These are phyloP conservation scores for Aporophyla lueneburgensis DNA, from an alignment of 2,888 invertebrate genomes.

Conservation along the genomic window DNA sequence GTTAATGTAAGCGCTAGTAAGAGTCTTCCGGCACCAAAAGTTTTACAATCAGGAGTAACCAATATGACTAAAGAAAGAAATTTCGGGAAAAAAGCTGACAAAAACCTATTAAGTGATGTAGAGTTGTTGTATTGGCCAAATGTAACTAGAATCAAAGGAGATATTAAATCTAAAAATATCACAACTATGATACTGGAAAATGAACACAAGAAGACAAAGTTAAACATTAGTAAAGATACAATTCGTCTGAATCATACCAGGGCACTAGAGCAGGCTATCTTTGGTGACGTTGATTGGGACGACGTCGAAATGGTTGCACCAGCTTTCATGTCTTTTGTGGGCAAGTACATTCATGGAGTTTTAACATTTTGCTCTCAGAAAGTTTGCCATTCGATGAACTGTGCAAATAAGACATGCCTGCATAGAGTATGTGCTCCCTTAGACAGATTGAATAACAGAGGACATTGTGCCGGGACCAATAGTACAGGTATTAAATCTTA, in stretches of 20 bases:
- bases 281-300: constrained; percentile 85
- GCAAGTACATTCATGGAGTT: constrained; percentile 85
- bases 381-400: constrained; percentile 86
- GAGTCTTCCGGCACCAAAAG: constrained; percentile 28
- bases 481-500: constrained; percentile 75
- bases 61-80: constrained; percentile 59
- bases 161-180: constrained; percentile 74
- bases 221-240: constrained; percentile 80
- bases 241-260: constrained; percentile 78
- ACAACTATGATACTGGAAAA: constrained; percentile 81
- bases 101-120: constrained; percentile 70
- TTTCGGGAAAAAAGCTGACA: constrained; percentile 73
- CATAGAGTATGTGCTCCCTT: constrained; percentile 82
- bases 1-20: constrained; percentile 26
- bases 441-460: constrained; percentile 82
- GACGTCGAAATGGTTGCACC: constrained; percentile 84
- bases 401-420: constrained; percentile 80
- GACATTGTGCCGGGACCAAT: constrained; percentile 83
- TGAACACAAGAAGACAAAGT: constrained; percentile 81
- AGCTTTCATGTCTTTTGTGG: constrained; percentile 84
- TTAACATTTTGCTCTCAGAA: constrained; percentile 85
- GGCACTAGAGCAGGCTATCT: constrained; percentile 83
- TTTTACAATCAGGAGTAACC: constrained; percentile 15
- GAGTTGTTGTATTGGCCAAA: constrained; percentile 86
- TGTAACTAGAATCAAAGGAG: constrained; percentile 62